Percentiles rank a stretch among this genome's conserved stretches.
Conservation (phyloP, 2,113 vertebrate genomes). For the Notiomystis cincta region DNA sequence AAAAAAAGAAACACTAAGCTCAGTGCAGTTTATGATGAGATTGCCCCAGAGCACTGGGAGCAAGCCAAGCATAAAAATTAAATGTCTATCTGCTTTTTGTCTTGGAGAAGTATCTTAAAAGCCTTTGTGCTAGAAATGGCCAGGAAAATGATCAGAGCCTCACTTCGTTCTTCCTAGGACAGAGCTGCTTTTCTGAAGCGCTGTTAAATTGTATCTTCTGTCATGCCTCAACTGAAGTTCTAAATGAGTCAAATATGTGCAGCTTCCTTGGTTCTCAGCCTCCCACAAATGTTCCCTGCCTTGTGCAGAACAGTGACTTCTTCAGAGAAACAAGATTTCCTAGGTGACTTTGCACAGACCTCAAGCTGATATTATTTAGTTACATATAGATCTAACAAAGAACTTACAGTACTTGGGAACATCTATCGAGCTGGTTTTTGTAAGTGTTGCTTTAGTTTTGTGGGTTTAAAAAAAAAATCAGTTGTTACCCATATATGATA, state of each 20-base stretch:
- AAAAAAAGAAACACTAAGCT: not conserved
- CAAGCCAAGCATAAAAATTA: not conserved
- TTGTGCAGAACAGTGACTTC: not conserved
- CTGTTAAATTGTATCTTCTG: not conserved
- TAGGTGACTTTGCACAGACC: accelerated
- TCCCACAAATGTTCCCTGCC: not conserved
- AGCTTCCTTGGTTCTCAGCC: not conserved
- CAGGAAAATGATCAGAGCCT: not conserved
- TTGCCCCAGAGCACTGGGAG: not conserved
- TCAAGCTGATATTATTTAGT: not conserved
- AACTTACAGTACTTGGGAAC: not conserved
- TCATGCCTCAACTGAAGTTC: not conserved
- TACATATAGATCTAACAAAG: not conserved
- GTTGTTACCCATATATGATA: accelerated
- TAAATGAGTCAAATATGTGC: not conserved
- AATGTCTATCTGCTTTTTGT: not conserved
- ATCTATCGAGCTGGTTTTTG: not conserved
- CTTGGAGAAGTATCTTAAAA: not conserved
- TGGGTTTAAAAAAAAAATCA: not conserved
- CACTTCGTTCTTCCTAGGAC: not conserved
- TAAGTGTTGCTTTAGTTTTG: not conserved
- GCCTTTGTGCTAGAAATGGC: not conserved
- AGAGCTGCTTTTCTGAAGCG: not conserved
- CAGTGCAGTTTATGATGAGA: not conserved
- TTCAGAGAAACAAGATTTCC: not conserved